These are phyloP conservation scores for Meriones psammophilus DNA, from an alignment of 2,797 vertebrate species.

Conservation along the genomic window DNA sequence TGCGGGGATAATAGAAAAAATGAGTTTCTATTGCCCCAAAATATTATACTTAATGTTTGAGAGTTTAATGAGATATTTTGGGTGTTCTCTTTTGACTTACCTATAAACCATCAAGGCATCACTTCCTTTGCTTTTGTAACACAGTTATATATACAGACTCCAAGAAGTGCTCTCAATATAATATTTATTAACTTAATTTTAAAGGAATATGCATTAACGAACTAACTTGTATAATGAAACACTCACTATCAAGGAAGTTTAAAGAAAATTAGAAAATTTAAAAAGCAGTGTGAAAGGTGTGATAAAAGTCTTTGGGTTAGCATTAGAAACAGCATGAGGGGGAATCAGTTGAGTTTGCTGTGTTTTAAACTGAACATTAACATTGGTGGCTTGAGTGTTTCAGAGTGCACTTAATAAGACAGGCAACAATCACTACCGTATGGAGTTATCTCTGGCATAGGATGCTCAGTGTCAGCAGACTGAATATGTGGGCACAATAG, in stretches of 20 bases:
- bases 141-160: background rate
- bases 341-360: background rate
- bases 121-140: background rate
- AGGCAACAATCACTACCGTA: background rate
- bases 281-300: background rate
- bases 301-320: background rate
- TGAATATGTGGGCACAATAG: background rate
- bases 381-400: background rate
- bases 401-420: background rate
- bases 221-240: background rate
- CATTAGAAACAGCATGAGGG: background rate
- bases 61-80: background rate
- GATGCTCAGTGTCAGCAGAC: background rate
- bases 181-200: background rate
- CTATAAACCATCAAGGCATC: background rate
- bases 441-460: too few species aligned
- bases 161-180: background rate
- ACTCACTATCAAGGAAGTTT: background rate
- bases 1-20: background rate
- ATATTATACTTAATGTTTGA: background rate
- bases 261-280: slow-evolving; percentile 3
- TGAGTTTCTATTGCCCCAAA: background rate
- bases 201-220: background rate
- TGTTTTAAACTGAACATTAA: background rate
- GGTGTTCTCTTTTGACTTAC: background rate